A percentile compares a stretch with the other conserved stretches of the same genome.
Evolutionary conservation across 1,140 invertebrate genomes (phyloP).

Genomic region (Aphelinus atriplicis): DNA sequence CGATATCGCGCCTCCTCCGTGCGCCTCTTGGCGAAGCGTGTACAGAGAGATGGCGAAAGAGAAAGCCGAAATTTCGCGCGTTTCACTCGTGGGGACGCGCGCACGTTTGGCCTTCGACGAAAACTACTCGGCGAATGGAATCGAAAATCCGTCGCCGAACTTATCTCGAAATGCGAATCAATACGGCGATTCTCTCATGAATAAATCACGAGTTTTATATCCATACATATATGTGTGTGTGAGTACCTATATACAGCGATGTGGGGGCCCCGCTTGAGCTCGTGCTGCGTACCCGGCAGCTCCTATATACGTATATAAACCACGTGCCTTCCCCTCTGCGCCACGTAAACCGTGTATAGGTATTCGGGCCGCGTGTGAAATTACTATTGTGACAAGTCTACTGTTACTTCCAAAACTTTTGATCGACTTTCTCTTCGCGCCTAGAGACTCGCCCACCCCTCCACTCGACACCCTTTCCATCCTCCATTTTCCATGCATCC

Average conservation of each 20-base stretch:
- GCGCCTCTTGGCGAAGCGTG: too few species aligned
- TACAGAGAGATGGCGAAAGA: background rate
- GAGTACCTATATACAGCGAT: background rate
- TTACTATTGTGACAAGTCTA: conserved; percentile 31
- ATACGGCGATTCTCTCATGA: conserved; percentile 41
- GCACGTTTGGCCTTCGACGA: conserved; percentile 32
- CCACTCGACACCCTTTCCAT: background rate
- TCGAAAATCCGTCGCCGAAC: conserved; percentile 35
- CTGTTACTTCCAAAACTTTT: conserved; percentile 22
- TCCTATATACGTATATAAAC: background rate
- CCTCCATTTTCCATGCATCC: too few species aligned
- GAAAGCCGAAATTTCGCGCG: conserved; percentile 29
- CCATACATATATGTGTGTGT: background rate
- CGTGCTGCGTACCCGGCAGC: too few species aligned
- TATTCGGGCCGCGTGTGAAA: conserved; percentile 20
- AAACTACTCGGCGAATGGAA: conserved; percentile 36
- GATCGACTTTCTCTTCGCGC: conserved; percentile 4
- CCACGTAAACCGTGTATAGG: background rate
- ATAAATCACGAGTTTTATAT: conserved; percentile 40
- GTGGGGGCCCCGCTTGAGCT: too few species aligned
- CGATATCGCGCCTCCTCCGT: too few species aligned
- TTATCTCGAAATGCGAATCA: conserved; percentile 42
- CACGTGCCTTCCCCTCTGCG: too few species aligned
- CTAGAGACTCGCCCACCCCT: background rate
- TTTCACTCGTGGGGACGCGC: conserved; percentile 1